phyloP scores from a whole-genome alignment of 2,797 vertebrate genomes.

The Dendrocincla fuliginosa region DNA sequence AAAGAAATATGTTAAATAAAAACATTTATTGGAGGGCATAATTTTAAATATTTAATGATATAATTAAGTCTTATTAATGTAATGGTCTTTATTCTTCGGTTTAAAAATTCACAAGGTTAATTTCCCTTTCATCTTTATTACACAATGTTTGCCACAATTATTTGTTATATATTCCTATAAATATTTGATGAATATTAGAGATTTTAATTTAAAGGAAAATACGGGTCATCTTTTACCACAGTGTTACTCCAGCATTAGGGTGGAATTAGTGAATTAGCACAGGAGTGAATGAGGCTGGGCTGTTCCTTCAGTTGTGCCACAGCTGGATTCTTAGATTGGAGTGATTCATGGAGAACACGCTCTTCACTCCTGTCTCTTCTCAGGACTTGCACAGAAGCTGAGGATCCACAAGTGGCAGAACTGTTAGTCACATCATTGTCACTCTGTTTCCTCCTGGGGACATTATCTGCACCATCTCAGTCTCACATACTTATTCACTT shows the following conservation, averaged over 20 bases:
- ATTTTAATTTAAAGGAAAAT: conserved; percentile 64
- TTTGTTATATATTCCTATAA: conserved; percentile 61
- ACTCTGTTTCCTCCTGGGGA: background rate
- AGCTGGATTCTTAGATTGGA: rapidly evolving
- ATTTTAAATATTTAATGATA: conserved; percentile 69
- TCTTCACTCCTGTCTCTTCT: background rate
- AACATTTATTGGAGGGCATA: conserved; percentile 64
- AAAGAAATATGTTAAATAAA: conserved; percentile 65
- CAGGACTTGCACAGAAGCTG: background rate
- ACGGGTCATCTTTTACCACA: background rate
- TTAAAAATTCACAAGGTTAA: conserved; percentile 69
- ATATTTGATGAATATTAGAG: conserved; percentile 59
- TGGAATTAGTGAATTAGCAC: background rate
- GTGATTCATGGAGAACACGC: background rate
- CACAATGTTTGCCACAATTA: conserved; percentile 60
- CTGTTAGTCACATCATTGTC: background rate
- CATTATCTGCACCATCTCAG: background rate
- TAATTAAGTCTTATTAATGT: conserved; percentile 68
- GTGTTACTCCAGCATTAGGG: background rate
- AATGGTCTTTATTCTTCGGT: conserved; percentile 53
- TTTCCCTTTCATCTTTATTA: conserved; percentile 64
- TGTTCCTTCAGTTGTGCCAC: background rate
- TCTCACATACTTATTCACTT: background rate
- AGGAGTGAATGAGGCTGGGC: background rate
- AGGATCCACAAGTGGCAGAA: background rate